Percentiles rank a stretch among this genome's conserved stretches.
phyloP scores from a whole-genome alignment of 2,888 invertebrate species.

The Agrotis segetum region DNA sequence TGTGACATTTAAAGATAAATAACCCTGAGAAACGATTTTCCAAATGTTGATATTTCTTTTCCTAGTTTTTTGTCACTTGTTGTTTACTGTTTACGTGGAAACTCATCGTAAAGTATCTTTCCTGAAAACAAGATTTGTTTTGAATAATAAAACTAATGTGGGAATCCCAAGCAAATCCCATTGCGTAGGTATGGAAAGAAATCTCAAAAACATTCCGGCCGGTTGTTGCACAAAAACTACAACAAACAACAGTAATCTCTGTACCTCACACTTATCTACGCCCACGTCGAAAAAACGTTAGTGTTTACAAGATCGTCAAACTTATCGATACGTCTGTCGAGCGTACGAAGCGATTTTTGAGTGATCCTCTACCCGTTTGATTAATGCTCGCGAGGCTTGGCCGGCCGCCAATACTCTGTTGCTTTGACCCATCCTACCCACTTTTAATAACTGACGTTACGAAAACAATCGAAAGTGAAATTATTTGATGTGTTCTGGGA shows the following conservation, averaged over 20 bases:
- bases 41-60: slow-evolving; percentile 7
- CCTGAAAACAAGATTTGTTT: slow-evolving; percentile 2
- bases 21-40: not conserved
- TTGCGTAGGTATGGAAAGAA: slow-evolving; percentile 7
- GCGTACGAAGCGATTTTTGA: slow-evolving; percentile 77
- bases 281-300: slow-evolving; percentile 58
- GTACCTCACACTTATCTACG: slow-evolving; percentile 50
- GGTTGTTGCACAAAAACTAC: slow-evolving; percentile 25
- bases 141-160: slow-evolving; percentile 4
- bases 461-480: slow-evolving; percentile 72
- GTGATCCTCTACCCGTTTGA: slow-evolving; percentile 78
- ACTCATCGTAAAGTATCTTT: not conserved
- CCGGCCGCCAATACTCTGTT: slow-evolving; percentile 68
- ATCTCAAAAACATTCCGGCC: slow-evolving; percentile 8
- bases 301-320: slow-evolving; percentile 81
- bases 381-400: slow-evolving; percentile 68
- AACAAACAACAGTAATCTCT: slow-evolving; percentile 47
- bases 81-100: not conserved
- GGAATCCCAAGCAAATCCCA: slow-evolving; percentile 8
- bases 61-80: not conserved
- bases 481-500: slow-evolving; percentile 64
- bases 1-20: not conserved
- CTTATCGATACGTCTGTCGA: slow-evolving; percentile 79
- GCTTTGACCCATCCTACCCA: slow-evolving; percentile 68
- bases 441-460: slow-evolving; percentile 75